Conservation (phyloP, 2,888 invertebrate genomes). For the Euclidia mi region DNA sequence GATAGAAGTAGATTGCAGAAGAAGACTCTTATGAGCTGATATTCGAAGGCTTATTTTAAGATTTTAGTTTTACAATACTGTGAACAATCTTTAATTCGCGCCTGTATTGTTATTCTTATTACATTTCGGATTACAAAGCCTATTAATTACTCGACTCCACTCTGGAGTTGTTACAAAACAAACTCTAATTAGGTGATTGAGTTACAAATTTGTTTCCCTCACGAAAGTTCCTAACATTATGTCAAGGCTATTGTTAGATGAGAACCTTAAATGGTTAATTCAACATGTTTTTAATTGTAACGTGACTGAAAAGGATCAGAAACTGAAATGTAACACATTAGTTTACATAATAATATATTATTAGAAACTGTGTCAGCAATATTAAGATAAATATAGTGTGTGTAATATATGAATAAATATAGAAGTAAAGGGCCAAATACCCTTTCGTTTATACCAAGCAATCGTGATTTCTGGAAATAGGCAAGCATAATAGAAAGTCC, state of each 20-base stretch:
- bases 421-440: too few relatives aligned
- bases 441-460: too few relatives aligned
- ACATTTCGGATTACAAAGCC: constrained; percentile 53
- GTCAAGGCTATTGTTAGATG: constrained; percentile 65
- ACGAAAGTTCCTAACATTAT: constrained; percentile 62
- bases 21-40: too few relatives aligned
- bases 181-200: constrained; percentile 82
- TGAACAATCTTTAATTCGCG: constrained; percentile 1
- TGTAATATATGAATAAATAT: too few relatives aligned
- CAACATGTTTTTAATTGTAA: constrained; percentile 50
- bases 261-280: constrained; percentile 51
- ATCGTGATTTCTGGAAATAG: too few relatives aligned
- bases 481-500: too few relatives aligned
- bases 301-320: constrained; percentile 14
- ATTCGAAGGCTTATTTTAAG: too few relatives aligned
- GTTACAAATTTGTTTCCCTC: constrained; percentile 77
- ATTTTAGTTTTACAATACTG: neutral
- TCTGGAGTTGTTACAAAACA: constrained; percentile 73
- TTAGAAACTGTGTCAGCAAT: too few relatives aligned
- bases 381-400: too few relatives aligned
- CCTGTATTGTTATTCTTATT: constrained; percentile 36
- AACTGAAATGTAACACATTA: neutral
- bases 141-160: constrained; percentile 70
- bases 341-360: too few relatives aligned
- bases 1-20: too few relatives aligned